Percentiles rank a stretch among this genome's conserved stretches.
These are phyloP conservation scores for Archegozetes longisetosus DNA, from an alignment of 1,140 invertebrate species.

Conservation along the genomic window DNA sequence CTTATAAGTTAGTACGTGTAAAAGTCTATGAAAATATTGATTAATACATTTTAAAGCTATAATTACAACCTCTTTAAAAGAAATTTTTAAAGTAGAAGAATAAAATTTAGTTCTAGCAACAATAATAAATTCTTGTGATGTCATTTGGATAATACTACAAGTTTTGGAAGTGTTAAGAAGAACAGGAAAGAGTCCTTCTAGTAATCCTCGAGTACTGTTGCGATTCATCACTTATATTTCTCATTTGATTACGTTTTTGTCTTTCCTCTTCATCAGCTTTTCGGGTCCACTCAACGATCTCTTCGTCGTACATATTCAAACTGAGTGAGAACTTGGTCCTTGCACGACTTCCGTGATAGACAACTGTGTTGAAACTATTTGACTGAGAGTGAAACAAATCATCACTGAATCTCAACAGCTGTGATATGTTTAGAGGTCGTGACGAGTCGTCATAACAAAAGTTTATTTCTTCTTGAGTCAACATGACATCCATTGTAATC, in stretches of 20 bases:
- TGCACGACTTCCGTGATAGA: slow-evolving; percentile 23
- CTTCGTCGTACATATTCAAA: slow-evolving; percentile 32
- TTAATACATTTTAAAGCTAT: no score
- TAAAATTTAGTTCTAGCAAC: no score
- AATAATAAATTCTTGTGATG: not conserved
- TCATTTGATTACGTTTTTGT: not conserved
- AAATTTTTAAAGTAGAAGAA: no score
- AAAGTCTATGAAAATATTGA: no score
- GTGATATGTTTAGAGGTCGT: not conserved
- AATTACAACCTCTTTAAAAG: no score
- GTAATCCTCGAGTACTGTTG: not conserved
- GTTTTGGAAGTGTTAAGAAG: no score
- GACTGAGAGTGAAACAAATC: slow-evolving; percentile 1
- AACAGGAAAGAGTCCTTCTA: not conserved
- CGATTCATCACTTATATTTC: not conserved
- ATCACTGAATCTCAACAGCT: not conserved
- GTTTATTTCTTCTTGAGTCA: no score
- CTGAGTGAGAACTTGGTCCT: slow-evolving; percentile 31
- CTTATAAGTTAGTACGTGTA: no score
- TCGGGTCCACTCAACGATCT: slow-evolving; percentile 39
- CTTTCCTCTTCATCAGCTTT: not conserved
- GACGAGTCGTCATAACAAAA: not conserved
- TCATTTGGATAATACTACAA: no score
- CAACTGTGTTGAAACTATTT: not conserved
- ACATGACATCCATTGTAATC: no score